Evolutionary conservation across 2,113 vertebrate species (phyloP), one percentile per base, ranked within the genome.

Genomic region (Pomatorhinus ruficollis): DNA sequence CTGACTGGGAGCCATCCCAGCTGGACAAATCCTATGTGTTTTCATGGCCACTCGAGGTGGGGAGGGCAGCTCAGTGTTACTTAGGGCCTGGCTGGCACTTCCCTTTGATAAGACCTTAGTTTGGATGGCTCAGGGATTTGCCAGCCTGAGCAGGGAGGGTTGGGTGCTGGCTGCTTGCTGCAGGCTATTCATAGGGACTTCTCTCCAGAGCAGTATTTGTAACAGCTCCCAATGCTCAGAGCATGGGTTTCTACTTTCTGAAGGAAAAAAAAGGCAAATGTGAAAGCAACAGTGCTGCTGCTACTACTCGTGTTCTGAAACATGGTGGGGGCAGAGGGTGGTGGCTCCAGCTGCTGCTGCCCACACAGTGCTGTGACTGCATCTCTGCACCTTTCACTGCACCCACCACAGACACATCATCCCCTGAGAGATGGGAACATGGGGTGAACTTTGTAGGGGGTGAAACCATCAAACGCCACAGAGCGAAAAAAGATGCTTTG

Each of bases 1-100:
- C 87, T 76, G 87, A 88, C 40, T 16, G 53, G 92, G 44, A 96
- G 76, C 60, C 49, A 87, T 83, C 93, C 83, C 79, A 88, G 49
- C 64, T 70, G 82, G 95, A 94, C 52, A 83, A 85, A 87, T 80
- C 47, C 20, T 25, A 0, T 2, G 3, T 59, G 53, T 92, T 83
- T 86, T 78, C 69, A 31, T 0, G 11, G 65, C 37, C n/a, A 59
- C 77, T 89, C 3, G 4, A 15, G 3, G 65, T 57, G n/a, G 50
- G 54, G 35, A 85, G 31, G 23, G 47, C 33, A 81, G 63, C 50
- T 87, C 42, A 10, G 37, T 1, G 20, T 42, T 72, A 40, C 72
- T 75, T 44, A 56, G 53, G 53, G 69, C 57, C 78, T 39, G 53
- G 52, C 70, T 91, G 89, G 63, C 13, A 15, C 66, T 85, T 85